phyloP scores from a whole-genome alignment of 2,888 invertebrate genomes.

The Bellardia bayeri region DNA sequence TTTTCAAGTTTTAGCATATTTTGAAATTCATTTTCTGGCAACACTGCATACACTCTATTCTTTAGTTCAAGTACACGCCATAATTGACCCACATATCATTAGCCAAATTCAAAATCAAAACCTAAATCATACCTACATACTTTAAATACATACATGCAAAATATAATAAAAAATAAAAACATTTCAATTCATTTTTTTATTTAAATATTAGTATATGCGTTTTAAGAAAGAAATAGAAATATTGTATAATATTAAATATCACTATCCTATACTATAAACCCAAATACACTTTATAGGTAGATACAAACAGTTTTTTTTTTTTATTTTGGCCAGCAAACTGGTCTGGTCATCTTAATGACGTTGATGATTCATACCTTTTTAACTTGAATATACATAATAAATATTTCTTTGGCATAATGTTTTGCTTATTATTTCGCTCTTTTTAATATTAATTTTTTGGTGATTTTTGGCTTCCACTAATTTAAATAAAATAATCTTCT shows the following conservation, averaged over 20 bases:
- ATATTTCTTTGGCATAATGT: slow-evolving; percentile 23
- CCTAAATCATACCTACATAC: neutral
- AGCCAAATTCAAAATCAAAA: slow-evolving; percentile 5
- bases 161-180: neutral
- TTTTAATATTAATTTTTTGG: neutral
- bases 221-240: neutral
- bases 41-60: neutral
- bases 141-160: neutral
- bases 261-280: slow-evolving; percentile 4
- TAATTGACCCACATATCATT: slow-evolving; percentile 62
- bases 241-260: slow-evolving; percentile 38
- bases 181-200: neutral
- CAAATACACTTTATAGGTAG: slow-evolving; percentile 37
- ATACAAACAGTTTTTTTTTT: slow-evolving; percentile 17
- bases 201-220: neutral
- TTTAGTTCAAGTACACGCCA: slow-evolving; percentile 20
- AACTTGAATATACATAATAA: slow-evolving; percentile 17
- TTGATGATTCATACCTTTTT: slow-evolving; percentile 65
- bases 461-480: neutral
- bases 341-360: slow-evolving; percentile 58
- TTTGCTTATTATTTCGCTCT: slow-evolving; percentile 6
- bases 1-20: no score
- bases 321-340: slow-evolving; percentile 54
- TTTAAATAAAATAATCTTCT: slow-evolving; percentile 33
- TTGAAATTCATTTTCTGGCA: no score